phyloP scores from a whole-genome alignment of 1,140 invertebrate species.

The Drosophila ercepeae region DNA sequence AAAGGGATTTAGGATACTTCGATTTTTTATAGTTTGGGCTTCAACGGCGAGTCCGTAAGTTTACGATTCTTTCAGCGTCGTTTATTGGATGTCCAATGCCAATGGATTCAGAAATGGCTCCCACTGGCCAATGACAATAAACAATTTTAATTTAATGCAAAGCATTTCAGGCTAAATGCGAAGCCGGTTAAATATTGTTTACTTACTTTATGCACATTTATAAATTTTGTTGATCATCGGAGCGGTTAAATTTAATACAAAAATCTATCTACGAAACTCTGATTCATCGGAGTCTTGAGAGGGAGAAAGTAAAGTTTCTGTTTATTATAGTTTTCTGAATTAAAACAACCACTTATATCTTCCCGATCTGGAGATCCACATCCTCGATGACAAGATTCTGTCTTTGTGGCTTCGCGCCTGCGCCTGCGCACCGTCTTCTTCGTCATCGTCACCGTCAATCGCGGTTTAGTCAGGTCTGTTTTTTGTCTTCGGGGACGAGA shows the following conservation, averaged over 20 bases:
- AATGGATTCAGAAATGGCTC: constrained; percentile 9
- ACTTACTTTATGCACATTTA: constrained; percentile 1
- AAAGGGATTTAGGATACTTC: constrained; percentile 62
- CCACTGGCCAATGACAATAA: constrained; percentile 35
- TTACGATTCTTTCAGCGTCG: constrained; percentile 32
- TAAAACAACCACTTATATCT: neutral
- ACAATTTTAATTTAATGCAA: constrained; percentile 65
- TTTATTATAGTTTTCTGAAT: neutral
- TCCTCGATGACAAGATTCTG: constrained; percentile 62
- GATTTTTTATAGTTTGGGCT: constrained; percentile 61
- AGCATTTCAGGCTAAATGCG: constrained; percentile 35
- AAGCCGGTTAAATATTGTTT: constrained; percentile 44
- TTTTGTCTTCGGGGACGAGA: neutral
- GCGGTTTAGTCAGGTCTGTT: constrained; percentile 25
- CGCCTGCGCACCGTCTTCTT: constrained; percentile 37
- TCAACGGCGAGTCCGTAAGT: constrained; percentile 29
- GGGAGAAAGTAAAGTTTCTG: neutral
- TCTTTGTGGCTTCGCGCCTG: constrained; percentile 32
- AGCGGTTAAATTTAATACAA: constrained; percentile 4
- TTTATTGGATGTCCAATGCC: constrained; percentile 30
- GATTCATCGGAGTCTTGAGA: constrained; percentile 4
- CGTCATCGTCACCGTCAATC: constrained; percentile 5
- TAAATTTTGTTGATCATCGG: constrained; percentile 8
- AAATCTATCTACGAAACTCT: constrained; percentile 5
- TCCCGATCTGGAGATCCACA: constrained; percentile 21